These are phyloP conservation scores for Athalia circularis DNA, from an alignment of 2,888 invertebrate genomes.

Conservation along the genomic window DNA sequence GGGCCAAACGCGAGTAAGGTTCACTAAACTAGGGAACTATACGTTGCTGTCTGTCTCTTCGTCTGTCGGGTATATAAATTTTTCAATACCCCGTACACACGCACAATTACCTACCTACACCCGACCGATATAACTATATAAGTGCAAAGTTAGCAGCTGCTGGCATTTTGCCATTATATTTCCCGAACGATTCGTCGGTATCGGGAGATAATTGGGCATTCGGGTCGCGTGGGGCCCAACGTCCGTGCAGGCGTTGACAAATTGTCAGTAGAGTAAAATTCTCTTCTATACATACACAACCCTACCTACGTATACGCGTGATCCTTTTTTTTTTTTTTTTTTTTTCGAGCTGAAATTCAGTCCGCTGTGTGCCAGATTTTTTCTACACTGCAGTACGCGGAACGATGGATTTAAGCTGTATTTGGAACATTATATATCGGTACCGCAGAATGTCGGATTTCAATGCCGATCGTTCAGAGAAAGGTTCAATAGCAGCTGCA, in stretches of 20 bases:
- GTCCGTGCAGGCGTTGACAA: conserved; percentile 40
- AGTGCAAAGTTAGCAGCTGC: conserved; percentile 17
- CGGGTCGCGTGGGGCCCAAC: conserved; percentile 34
- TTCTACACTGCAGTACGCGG: too few relatives aligned
- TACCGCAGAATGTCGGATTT: not conserved
- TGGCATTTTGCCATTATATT: conserved; percentile 38
- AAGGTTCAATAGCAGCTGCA: not conserved
- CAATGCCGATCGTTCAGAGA: not conserved
- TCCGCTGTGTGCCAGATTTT: too few relatives aligned
- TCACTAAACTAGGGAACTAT: conserved; percentile 53
- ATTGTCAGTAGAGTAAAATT: not conserved
- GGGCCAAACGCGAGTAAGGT: conserved; percentile 59
- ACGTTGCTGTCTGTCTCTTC: too few relatives aligned
- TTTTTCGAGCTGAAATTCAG: too few relatives aligned
- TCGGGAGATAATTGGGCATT: conserved; percentile 35
- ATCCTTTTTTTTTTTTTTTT: too few relatives aligned
- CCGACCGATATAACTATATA: conserved; percentile 7
- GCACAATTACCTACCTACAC: not conserved
- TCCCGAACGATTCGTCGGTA: not conserved
- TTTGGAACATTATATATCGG: too few relatives aligned
- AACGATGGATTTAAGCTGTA: too few relatives aligned
- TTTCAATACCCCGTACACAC: too few relatives aligned
- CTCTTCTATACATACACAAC: too few relatives aligned
- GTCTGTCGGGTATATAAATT: too few relatives aligned
- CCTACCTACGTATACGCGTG: too few relatives aligned